Base-by-base conservation (phyloP, 2,888 invertebrate species). In the Augiades crinisus region DNA sequence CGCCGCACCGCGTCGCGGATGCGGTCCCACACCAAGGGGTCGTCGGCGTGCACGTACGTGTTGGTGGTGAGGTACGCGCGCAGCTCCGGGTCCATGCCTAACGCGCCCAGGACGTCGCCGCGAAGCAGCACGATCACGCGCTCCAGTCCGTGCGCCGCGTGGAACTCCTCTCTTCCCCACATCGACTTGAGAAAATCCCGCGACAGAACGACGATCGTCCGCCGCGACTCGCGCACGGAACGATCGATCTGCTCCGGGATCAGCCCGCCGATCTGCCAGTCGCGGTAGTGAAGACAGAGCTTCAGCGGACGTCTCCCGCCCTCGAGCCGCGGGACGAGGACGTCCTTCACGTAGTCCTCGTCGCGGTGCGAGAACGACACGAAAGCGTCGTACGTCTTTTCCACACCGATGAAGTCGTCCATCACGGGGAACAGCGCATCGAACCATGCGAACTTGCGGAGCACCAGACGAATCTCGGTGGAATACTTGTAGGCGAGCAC, bases 311-410 rank as follows among this genome's bases (percentile, higher is more conserved):
- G 55, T 2, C 54, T 22, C 5, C 60, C 58, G 85, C 1, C 92
- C 91, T 50, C 74, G 24, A 96, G 76, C n/a, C 90, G 90, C 0
- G 93, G 91, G 8, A 95, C 86, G 24, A 96, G 70, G 47, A 92
- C 85, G 14, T 93, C 90, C 0, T 91, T 79, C 0, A 96, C 92
- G 64, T 95, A 94, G 1, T 91, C 90, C 62, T 93, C 93, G 69
- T 96, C 96, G 68, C 92, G 91, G 67, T 95, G 93, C 0, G 95
- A 94, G 70, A 93, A 96, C 58, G 95, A 95, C 45, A 97, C 88
- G 72, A 96, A 96, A 0, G 95, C 95, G 72, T 96, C 96, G 72
- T 93, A 96, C n/a, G 24, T 27, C 8, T 62, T 63, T 60, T 62
- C 65, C 1, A 78, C 1, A 96, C 89, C 64, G 8, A 77, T 47